Conservation (phyloP, 2,797 vertebrate genomes). For the Aeoliscus strigatus region DNA sequence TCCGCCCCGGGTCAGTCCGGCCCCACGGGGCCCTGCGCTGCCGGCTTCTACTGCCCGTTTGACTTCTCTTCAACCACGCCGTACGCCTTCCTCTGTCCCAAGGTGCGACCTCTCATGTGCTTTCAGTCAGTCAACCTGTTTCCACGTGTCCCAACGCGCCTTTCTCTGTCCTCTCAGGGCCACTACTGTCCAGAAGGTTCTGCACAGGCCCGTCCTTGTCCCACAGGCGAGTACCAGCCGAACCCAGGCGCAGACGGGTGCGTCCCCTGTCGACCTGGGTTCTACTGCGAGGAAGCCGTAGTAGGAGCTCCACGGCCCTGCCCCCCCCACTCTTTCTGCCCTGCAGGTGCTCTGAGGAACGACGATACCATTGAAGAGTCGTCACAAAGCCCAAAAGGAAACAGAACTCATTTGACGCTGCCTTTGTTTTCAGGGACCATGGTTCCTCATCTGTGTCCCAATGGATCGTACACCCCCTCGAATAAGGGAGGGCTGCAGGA, state of each 20-base stretch:
- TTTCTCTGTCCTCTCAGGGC: constrained; percentile 66
- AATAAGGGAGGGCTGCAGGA: constrained; percentile 76
- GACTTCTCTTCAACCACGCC: constrained; percentile 79
- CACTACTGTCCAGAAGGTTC: constrained; percentile 83
- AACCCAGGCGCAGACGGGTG: constrained; percentile 78
- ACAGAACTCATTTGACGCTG: no score
- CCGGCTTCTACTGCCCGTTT: constrained; percentile 81
- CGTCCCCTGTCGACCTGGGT: constrained; percentile 82
- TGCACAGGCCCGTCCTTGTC: constrained; percentile 76
- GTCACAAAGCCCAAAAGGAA: no score
- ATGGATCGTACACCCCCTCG: constrained; percentile 81
- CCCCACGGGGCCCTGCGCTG: constrained; percentile 76
- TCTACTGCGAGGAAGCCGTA: constrained; percentile 83
- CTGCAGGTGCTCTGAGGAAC: constrained; percentile 65
- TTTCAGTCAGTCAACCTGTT: not conserved
- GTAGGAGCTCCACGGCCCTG: constrained; percentile 76
- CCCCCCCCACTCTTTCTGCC: constrained; percentile 85
- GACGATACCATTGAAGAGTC: no score
- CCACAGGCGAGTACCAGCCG: constrained; percentile 85
- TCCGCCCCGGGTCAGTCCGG: constrained; percentile 69
- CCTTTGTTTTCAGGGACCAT: constrained; percentile 63
- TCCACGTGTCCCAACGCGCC: not conserved
- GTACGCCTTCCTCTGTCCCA: constrained; percentile 79
- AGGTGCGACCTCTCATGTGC: constrained; percentile 64
- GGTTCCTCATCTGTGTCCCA: constrained; percentile 79